Evolutionary conservation across 2,888 invertebrate species (phyloP), one percentile per base, ranked within the genome.

Genomic region (Andrena bicolor): DNA sequence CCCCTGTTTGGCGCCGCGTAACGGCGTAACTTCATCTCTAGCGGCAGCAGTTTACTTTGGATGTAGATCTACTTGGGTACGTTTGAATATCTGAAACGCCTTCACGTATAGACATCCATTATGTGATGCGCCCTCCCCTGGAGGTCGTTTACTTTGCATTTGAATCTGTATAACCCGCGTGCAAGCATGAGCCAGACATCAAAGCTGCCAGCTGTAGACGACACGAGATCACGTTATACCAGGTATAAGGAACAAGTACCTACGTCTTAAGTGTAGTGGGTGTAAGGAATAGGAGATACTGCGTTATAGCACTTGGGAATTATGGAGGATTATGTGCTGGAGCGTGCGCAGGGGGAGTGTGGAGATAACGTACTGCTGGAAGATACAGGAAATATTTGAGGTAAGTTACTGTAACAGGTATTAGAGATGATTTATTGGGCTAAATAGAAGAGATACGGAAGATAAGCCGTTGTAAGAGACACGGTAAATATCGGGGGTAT

Each of bases 371-470:
- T 58, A 6, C 26, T 28, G 26, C 58, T 13, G 28, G 7, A 48
- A 35, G 58, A 20, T 28, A 41, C 41, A 20, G 60, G 26, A 61
- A 41, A 53, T 61, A 35, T 68, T 68, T 41, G 20, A 53, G 23
- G 76, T 28, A n/a, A 35, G 58, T 51, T 61, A 30, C 60, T 28
- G 20, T 35, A 70, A 70, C 69, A 58, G 35, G 49, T 35, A 63
- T 70, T 58, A 70, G 41, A 58, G 48, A 70, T 70, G 61, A 77
- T 71, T 66, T 41, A 77, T 66, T 60, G 3, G 41, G n/a, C 10
- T 41, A 30, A 60, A 60, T 28, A 30, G 41, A 23, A n/a, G 20
- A 69, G 69, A 70, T 70, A 70, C 58, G 58, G 35, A 1, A 48
- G 58, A 58, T 70, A 70, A 26, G 20, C 49, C n/a, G 61, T 71